phyloP scores from a whole-genome alignment of 2,797 vertebrate species.

The Typhlichthys subterraneus region DNA sequence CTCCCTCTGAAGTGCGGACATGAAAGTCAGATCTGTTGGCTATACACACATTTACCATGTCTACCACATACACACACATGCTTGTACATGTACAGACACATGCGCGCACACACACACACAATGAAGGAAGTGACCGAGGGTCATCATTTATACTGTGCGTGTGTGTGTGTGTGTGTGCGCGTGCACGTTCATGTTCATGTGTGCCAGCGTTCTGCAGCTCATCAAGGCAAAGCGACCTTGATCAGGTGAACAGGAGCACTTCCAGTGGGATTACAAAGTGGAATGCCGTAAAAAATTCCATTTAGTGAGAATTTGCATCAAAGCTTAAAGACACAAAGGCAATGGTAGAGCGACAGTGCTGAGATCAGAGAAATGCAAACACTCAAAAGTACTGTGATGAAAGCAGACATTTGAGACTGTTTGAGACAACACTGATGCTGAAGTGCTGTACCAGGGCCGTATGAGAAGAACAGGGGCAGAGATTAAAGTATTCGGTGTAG shows the following conservation, averaged over 20 bases:
- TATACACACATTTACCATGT: constrained; percentile 14
- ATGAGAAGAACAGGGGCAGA: constrained; percentile 60
- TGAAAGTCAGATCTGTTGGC: constrained; percentile 63
- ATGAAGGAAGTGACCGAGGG: too few species aligned
- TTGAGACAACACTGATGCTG: constrained; percentile 80
- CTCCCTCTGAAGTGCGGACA: constrained; percentile 69
- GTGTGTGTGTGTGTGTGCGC: too few species aligned
- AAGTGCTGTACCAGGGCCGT: constrained; percentile 71
- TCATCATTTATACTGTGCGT: too few species aligned
- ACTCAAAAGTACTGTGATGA: constrained; percentile 74
- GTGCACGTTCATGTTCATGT: constrained; percentile 5
- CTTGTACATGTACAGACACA: constrained; percentile 15
- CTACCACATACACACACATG: not conserved
- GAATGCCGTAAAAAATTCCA: constrained; percentile 50
- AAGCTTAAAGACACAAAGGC: constrained; percentile 78
- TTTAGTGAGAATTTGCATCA: constrained; percentile 75
- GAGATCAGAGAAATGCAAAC: constrained; percentile 81
- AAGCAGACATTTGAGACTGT: constrained; percentile 79
- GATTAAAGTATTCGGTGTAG: too few species aligned
- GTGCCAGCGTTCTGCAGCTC: constrained; percentile 18
- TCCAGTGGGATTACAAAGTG: constrained; percentile 59
- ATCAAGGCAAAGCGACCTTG: constrained; percentile 53
- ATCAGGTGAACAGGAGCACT: constrained; percentile 55
- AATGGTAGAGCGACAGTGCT: constrained; percentile 74
- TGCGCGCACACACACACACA: constrained; percentile 5